These are phyloP conservation scores for Harpagifer antarcticus DNA, from an alignment of 2,797 vertebrate species.

Conservation along the genomic window DNA sequence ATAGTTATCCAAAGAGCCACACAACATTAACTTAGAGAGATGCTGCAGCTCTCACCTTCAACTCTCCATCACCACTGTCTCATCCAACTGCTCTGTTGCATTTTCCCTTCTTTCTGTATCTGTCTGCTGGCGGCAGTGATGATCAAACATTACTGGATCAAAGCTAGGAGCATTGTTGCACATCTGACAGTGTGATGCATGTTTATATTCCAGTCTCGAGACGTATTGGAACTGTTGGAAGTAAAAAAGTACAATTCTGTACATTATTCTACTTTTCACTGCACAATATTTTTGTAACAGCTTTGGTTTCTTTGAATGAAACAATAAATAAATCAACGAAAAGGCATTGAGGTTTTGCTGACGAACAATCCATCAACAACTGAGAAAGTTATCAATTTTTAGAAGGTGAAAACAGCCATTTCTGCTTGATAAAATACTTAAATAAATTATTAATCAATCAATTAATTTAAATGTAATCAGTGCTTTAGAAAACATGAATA, in stretches of 20 bases:
- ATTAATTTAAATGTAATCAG: background rate
- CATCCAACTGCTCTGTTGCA: conserved; percentile 8
- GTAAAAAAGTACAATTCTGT: background rate
- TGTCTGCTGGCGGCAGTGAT: conserved; percentile 11
- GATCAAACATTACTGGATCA: conserved; percentile 20
- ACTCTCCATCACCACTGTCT: conserved; percentile 4
- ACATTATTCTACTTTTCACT: background rate
- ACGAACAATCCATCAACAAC: too few species aligned
- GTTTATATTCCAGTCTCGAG: background rate
- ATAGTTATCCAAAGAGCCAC: conserved; percentile 47
- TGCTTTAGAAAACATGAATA: background rate
- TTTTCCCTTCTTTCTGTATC: conserved; percentile 6
- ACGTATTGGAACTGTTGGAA: background rate
- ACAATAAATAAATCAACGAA: background rate
- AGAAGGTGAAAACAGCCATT: background rate
- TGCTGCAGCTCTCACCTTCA: conserved; percentile 38
- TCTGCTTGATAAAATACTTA: background rate
- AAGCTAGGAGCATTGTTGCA: conserved; percentile 5
- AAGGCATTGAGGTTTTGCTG: too few species aligned
- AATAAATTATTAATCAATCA: background rate
- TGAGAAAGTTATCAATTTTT: background rate
- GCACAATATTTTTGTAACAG: background rate
- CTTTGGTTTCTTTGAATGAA: background rate
- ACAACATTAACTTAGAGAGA: conserved; percentile 59
- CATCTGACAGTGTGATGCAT: background rate